Evolutionary conservation across 2,888 invertebrate genomes (phyloP).

Genomic region (Chironomus tentans): DNA sequence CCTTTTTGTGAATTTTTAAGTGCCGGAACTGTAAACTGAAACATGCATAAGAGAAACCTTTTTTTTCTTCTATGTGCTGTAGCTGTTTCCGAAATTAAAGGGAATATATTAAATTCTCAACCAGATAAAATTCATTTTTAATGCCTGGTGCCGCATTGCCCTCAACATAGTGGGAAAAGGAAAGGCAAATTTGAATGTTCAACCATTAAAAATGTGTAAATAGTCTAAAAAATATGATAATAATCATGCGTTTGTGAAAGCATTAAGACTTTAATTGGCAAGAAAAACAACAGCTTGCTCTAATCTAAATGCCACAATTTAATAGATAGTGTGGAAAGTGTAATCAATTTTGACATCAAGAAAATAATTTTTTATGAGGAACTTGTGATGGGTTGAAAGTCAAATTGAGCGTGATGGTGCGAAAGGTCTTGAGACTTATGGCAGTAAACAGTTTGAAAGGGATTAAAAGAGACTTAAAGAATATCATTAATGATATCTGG

Average conservation of each 20-base stretch:
- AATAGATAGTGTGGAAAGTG: background rate
- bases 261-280: background rate
- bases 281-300: too few species aligned
- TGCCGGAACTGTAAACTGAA: background rate
- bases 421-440: background rate
- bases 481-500: background rate
- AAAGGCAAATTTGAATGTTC: background rate
- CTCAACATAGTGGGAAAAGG: background rate
- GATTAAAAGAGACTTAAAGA: background rate
- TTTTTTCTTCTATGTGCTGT: background rate
- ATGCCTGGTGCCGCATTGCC: too few species aligned
- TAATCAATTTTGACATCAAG: background rate
- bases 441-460: background rate
- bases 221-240: slow-evolving; percentile 5
- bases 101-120: too few species aligned
- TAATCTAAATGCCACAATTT: too few species aligned
- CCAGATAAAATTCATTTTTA: too few species aligned
- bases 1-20: background rate
- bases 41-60: background rate
- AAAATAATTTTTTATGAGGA: background rate
- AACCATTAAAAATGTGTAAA: slow-evolving; percentile 12
- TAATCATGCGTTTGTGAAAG: slow-evolving; percentile 10
- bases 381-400: background rate
- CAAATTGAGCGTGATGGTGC: background rate
- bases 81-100: too few species aligned